These are phyloP conservation scores for Engystomops pustulosus DNA, from an alignment of 2,113 vertebrate genomes.

Conservation along the genomic window DNA sequence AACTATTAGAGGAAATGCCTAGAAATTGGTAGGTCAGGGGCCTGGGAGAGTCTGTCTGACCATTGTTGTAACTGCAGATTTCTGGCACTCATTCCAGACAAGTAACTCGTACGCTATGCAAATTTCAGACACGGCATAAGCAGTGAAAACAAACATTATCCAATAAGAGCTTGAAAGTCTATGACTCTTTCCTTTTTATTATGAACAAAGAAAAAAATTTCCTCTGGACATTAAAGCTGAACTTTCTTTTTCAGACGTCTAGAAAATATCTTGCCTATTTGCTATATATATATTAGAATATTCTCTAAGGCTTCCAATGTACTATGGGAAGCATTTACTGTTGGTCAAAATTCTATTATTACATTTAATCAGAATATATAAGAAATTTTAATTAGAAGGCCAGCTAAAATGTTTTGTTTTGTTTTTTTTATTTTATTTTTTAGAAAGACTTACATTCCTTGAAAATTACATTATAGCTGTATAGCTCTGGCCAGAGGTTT, in stretches of 20 bases:
- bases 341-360: not conserved
- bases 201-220: conserved; percentile 31
- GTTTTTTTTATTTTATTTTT: too few species aligned
- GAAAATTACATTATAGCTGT: too few species aligned
- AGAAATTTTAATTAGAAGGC: not conserved
- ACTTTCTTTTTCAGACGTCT: not conserved
- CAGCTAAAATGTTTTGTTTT: too few species aligned
- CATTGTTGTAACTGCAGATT: conserved; percentile 63
- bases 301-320: not conserved
- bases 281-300: not conserved
- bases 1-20: conserved; percentile 81
- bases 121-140: conserved; percentile 57
- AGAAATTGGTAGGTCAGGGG: conserved; percentile 80
- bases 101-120: conserved; percentile 50
- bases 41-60: conserved; percentile 67
- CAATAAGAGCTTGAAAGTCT: conserved; percentile 27
- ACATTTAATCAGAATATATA: not conserved
- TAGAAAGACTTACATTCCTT: too few species aligned
- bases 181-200: conserved; percentile 47
- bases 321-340: not conserved
- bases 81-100: conserved; percentile 62
- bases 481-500: too few species aligned
- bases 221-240: not conserved
- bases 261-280: not conserved
- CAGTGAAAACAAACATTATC: conserved; percentile 36